Base-by-base conservation (phyloP, 2,888 invertebrate species). In the Drosophila planitibia region DNA sequence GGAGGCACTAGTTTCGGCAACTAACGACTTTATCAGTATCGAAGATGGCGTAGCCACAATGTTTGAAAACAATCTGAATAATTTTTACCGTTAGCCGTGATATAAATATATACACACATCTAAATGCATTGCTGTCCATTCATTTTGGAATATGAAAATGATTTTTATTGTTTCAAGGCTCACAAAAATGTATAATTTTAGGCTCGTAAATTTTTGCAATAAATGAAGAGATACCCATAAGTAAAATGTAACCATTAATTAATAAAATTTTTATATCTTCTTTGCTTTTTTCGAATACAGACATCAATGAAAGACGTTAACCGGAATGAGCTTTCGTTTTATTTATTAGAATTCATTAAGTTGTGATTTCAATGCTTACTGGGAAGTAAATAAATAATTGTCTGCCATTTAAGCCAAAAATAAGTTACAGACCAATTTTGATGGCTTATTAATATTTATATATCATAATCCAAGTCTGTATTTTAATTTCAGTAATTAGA, bases 61-160 rank as follows among this genome's bases (percentile, higher is more conserved):
- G 55, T 85, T 81, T 54, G 76, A 88, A 67, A 79, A 63, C 58
- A 81, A 70, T 70, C 55, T 65, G 35, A 74, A 74, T 49, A 28
- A 66, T 65, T 65, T 68, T 59, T 69, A 77, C 52, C 73, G 66
- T 77, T 70, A 69, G 51, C 52, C 30, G 14, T 19, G n/a, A 16
- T 30, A 33, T 25, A 28, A 33, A 32, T 35, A n/a, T n/a, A 4
- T n/a, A 4, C 14, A 35, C 5, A 33, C 44, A 66, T 22, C 57
- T 39, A 44, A 61, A 74, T 65, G 78, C 87, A 86, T 83, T 85
- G 86, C 86, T 83, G 66, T 65, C 70, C 74, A 62, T 57, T 54
- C 2, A 25, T 33, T 58, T 47, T 47, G 2, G 0, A 47, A 44
- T 44, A 44, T 14, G 22, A 4, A 4, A 47, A 7, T 47, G 22